phyloP scores from a whole-genome alignment of 2,888 invertebrate genomes.

The Phaonia tiefii region DNA sequence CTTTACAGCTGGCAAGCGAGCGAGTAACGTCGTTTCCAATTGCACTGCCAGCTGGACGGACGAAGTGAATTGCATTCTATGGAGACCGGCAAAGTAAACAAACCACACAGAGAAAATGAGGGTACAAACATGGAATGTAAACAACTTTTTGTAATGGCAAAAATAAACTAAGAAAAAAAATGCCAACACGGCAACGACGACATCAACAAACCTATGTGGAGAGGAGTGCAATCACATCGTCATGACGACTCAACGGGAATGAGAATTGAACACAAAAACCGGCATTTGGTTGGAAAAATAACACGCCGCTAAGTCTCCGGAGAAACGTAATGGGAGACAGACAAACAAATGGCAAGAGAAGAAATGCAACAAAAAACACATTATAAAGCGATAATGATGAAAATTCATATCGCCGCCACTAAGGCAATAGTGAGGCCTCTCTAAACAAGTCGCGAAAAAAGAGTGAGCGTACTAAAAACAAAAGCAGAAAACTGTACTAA shows the following conservation, averaged over 20 bases:
- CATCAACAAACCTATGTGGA: too few relatives aligned
- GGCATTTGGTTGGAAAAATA: constrained; percentile 13
- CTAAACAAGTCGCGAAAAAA: too few relatives aligned
- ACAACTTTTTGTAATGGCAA: constrained; percentile 16
- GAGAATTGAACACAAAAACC: not conserved
- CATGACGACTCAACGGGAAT: not conserved
- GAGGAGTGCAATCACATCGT: not conserved
- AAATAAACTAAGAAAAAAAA: too few relatives aligned
- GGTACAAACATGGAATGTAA: constrained; percentile 21
- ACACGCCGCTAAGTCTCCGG: not conserved
- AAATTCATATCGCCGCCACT: too few relatives aligned
- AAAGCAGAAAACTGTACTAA: too few relatives aligned
- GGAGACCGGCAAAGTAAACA: constrained; percentile 10
- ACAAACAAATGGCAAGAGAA: too few relatives aligned
- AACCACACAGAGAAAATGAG: not conserved
- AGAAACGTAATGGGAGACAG: not conserved
- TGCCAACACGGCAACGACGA: not conserved
- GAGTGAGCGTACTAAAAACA: too few relatives aligned
- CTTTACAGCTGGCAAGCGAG: not conserved
- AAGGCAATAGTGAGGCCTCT: too few relatives aligned
- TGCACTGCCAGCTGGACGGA: not conserved
- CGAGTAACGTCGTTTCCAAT: not conserved
- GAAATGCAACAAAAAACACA: too few relatives aligned
- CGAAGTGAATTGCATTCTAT: constrained; percentile 17
- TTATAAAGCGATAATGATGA: too few relatives aligned